Conservation (phyloP, 2,113 vertebrate genomes). For the Copsychus sechellarum region DNA sequence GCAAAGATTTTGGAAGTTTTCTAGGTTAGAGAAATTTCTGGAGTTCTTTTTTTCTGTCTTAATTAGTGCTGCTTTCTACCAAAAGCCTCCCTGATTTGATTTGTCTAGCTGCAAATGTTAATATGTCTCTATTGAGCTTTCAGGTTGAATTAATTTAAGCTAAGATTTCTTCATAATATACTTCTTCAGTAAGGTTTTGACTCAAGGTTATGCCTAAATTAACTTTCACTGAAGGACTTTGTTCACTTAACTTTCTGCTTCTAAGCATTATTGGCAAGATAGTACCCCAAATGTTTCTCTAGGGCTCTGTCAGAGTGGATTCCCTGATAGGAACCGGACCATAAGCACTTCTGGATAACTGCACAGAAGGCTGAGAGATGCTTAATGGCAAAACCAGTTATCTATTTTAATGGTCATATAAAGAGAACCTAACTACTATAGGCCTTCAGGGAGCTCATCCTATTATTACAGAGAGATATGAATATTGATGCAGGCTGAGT, state of each 20-base stretch:
- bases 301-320: neutral
- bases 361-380: neutral
- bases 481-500: neutral
- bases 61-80: neutral
- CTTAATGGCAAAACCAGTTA: neutral
- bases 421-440: neutral
- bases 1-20: neutral
- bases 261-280: neutral
- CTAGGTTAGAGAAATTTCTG: neutral
- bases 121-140: constrained; percentile 18
- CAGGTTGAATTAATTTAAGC: constrained; percentile 28
- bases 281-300: neutral
- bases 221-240: constrained; percentile 6
- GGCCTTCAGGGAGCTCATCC: neutral
- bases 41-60: neutral
- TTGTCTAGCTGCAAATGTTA: constrained; percentile 3
- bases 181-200: constrained; percentile 18
- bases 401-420: constrained; percentile 12
- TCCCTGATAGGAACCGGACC: neutral
- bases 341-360: neutral
- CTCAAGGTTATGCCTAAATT: constrained; percentile 40
- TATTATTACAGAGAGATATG: neutral
- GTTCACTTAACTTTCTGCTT: neutral
- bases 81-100: neutral
- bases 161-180: constrained; percentile 44